A percentile compares a stretch with the other conserved stretches of the same genome.
These are phyloP conservation scores for Drosophila incognita DNA, from an alignment of 2,888 invertebrate genomes.

Conservation along the genomic window DNA sequence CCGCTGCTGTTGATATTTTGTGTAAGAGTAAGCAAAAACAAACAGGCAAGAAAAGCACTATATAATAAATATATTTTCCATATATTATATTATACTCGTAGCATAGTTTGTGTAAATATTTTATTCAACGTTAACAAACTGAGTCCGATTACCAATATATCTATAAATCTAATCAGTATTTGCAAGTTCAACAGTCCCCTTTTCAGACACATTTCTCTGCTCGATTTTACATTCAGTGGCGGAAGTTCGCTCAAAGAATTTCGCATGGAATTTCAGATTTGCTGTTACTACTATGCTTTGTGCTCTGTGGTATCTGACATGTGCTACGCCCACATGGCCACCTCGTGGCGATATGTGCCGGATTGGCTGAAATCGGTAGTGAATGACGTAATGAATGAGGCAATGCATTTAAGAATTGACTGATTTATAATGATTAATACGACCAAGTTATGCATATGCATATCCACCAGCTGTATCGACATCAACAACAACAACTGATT, in stretches of 20 bases:
- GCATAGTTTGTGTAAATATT: neutral
- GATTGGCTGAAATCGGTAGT: constrained; percentile 37
- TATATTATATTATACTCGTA: neutral
- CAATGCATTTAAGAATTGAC: constrained; percentile 60
- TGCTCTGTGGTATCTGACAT: neutral
- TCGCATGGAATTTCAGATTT: constrained; percentile 64
- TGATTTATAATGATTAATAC: constrained; percentile 79
- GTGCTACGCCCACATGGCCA: constrained; percentile 13
- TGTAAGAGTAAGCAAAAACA: neutral
- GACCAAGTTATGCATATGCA: constrained; percentile 55
- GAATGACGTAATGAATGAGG: constrained; percentile 34
- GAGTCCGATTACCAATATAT: neutral
- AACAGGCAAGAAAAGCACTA: neutral
- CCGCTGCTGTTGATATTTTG: constrained; percentile 18
- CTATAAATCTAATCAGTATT: constrained; percentile 7
- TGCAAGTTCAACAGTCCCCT: neutral
- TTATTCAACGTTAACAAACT: neutral
- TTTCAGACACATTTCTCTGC: neutral
- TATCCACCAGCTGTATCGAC: constrained; percentile 39
- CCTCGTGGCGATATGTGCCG: constrained; percentile 24
- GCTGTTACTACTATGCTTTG: constrained; percentile 39
- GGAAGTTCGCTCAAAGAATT: constrained; percentile 70
- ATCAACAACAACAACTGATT: constrained; percentile 36
- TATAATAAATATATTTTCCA: neutral
- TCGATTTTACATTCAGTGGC: constrained; percentile 55